Evolutionary conservation across 1,140 invertebrate species (phyloP).

Genomic region (Drosophila quadrilineata): DNA sequence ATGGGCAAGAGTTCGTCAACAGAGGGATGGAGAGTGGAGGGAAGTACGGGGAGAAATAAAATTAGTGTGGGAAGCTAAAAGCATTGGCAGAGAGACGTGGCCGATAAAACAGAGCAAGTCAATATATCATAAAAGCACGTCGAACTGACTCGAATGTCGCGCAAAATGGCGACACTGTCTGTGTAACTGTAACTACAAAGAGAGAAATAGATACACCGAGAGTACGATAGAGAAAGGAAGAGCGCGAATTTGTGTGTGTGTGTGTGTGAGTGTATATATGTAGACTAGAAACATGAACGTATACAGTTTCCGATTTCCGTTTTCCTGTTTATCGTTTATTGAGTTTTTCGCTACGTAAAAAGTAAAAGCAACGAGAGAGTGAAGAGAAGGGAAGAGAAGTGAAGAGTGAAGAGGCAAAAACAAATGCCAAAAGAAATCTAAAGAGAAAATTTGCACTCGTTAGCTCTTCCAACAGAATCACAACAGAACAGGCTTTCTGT

Average conservation of each 20-base stretch:
- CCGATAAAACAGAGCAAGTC: conserved; percentile 65
- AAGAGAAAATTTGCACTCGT: conserved; percentile 74
- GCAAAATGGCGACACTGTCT: conserved; percentile 36
- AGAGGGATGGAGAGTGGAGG: neutral
- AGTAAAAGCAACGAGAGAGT: conserved; percentile 61
- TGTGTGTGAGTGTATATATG: conserved; percentile 29
- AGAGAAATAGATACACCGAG: too few relatives aligned
- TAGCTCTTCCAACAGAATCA: too few relatives aligned
- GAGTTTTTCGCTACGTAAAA: conserved; percentile 69
- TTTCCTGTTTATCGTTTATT: conserved; percentile 79
- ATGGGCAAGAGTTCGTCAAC: conserved; percentile 32
- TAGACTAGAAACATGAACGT: conserved; percentile 61
- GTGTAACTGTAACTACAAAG: neutral
- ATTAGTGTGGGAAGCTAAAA: conserved; percentile 68
- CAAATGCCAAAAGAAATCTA: conserved; percentile 36
- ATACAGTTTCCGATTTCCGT: conserved; percentile 78
- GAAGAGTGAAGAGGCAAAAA: too few relatives aligned
- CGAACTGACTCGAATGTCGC: conserved; percentile 46
- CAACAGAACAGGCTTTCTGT: too few relatives aligned
- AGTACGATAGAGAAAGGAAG: too few relatives aligned
- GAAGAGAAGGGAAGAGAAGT: conserved; percentile 1
- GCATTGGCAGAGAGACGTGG: conserved; percentile 50
- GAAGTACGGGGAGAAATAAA: conserved; percentile 51
- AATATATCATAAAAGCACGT: conserved; percentile 78
- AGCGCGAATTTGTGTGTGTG: neutral